These are phyloP conservation scores for Drymodes brunneopygia DNA, from an alignment of 2,113 vertebrate genomes.

Conservation along the genomic window DNA sequence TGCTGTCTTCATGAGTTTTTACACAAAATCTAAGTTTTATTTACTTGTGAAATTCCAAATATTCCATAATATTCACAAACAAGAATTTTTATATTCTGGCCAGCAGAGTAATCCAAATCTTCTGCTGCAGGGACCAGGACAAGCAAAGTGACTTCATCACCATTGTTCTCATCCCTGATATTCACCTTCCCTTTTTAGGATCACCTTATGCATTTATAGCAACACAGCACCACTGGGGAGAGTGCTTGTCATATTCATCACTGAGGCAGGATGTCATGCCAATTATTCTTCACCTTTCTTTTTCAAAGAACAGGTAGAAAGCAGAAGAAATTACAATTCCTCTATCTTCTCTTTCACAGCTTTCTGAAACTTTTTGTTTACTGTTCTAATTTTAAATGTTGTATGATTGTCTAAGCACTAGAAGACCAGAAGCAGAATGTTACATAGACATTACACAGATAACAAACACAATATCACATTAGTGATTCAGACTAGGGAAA, in stretches of 20 bases:
- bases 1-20: neutral
- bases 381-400: neutral
- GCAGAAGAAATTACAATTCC: neutral
- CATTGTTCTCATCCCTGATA: neutral
- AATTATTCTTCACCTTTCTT: neutral
- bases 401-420: neutral
- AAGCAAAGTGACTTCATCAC: neutral
- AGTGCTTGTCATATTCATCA: neutral
- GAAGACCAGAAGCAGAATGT: neutral
- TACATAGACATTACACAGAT: neutral
- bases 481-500: neutral
- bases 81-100: neutral
- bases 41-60: neutral
- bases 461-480: neutral
- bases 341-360: neutral
- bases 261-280: neutral
- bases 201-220: neutral
- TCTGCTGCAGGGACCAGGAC: neutral
- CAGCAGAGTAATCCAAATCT: neutral
- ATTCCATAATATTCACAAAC: neutral
- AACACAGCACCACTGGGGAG: neutral
- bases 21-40: neutral
- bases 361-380: neutral
- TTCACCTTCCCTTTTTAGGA: neutral
- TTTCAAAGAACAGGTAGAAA: neutral